phyloP scores from a whole-genome alignment of 92 coral and sea anemone species.

The Palythoa caribaeorum region DNA sequence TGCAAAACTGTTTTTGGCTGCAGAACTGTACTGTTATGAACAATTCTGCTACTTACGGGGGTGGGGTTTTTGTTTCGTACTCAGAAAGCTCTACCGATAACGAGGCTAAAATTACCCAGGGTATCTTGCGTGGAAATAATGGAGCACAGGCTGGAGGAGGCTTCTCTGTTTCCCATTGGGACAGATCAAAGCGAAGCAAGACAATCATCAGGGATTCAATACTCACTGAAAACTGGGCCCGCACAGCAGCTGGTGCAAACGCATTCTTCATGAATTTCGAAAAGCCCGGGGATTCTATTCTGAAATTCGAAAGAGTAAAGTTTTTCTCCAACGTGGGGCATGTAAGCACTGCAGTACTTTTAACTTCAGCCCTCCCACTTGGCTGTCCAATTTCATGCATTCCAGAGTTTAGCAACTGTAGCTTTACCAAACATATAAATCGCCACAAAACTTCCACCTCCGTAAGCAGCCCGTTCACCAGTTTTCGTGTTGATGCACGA shows the following conservation, averaged over 20 bases:
- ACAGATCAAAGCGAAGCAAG: conserved; percentile 42
- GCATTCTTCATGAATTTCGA: conserved; percentile 59
- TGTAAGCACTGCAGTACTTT: conserved; percentile 76
- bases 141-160: conserved; percentile 94
- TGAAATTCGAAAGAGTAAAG: conserved; percentile 61
- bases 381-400: conserved; percentile 59
- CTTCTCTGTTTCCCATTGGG: conserved; percentile 68
- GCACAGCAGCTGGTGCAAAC: conserved; percentile 81
- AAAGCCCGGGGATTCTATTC: conserved; percentile 41
- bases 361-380: conserved; percentile 79
- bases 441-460: conserved; percentile 16
- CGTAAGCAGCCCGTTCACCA: conserved; percentile 69
- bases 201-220: conserved; percentile 57
- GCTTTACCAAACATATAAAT: conserved; percentile 63
- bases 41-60: conserved; percentile 90
- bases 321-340: conserved; percentile 66
- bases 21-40: conserved; percentile 54
- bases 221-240: conserved; percentile 76
- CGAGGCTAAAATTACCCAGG: conserved; percentile 38
- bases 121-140: conserved; percentile 58
- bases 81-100: conserved; percentile 63
- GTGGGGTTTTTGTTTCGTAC: conserved; percentile 69
- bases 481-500: conserved; percentile 69
- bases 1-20: conserved; percentile 45
- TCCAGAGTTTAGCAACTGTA: conserved; percentile 84